Evolutionary conservation across 2,113 vertebrate species (phyloP), one percentile per base, ranked within the genome.

Genomic region (Blennius ocellaris): DNA sequence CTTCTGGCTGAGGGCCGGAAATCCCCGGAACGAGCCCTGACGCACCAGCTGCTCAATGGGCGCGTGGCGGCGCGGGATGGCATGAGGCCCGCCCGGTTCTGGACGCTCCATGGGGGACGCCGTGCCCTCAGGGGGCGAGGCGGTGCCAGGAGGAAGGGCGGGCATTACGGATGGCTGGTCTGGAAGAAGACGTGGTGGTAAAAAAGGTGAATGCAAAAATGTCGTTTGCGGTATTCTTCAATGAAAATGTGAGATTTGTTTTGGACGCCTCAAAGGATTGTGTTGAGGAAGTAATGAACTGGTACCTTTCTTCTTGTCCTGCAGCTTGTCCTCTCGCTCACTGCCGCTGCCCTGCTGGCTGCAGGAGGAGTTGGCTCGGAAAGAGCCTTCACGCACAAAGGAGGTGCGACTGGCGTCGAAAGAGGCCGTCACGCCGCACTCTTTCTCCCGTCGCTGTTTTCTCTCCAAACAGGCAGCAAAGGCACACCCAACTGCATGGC

Each of bases 31-130:
- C 2, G 96, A 97, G 43, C 96, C 96, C 67, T 97, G 96, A 3
- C 96, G 94, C 52, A 97, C 96, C 82, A 97, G 92, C 94, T 97
- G 96, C 76, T 97, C 96, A 38, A 97, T 91, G 30, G 96, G 96
- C 1, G 96, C 96, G 0, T 97, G 96, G 64, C 96, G 94, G 11
- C 96, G 95, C 0, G 96, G 96, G 82, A 97, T 97, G 83, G 94
- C 96, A 0, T 94, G 95, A 0, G 94, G 95, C 8, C 94, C 94
- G 1, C 95, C 91, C 0, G 94, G 92, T 80, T 96, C 95, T 0
- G 81, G 92, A 14, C 94, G 94, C 58, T 96, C 96, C 37, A 92
- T 92, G 0, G 95, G 95, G 5, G 94, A 95, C 0, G 93, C 94
- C 0, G 94, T 91, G 3, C 95, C 94, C 36, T 96, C 96, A 0